Percentiles rank a stretch among this genome's conserved stretches.
phyloP scores from a whole-genome alignment of 2,888 invertebrate genomes.

The Reticulitermes lucifugus region DNA sequence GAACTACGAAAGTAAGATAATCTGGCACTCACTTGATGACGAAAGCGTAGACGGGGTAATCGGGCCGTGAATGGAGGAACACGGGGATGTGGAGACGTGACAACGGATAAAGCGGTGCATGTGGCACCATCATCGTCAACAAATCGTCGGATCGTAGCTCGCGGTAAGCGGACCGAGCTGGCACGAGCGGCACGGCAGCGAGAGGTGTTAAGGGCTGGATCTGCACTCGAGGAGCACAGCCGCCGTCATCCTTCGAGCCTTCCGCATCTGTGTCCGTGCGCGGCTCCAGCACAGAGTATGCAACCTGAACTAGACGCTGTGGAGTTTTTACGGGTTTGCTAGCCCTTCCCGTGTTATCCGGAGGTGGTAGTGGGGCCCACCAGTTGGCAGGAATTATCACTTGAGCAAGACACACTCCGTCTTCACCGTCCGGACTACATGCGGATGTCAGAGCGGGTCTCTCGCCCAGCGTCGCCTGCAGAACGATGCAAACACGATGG shows the following conservation, averaged over 20 bases:
- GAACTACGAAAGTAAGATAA: too few relatives aligned
- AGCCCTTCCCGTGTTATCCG: slow-evolving; percentile 68
- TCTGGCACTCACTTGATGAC: slow-evolving; percentile 79
- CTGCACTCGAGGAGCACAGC: slow-evolving; percentile 81
- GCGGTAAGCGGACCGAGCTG: slow-evolving; percentile 84
- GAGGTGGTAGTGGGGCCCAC: slow-evolving; percentile 83
- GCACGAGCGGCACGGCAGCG: slow-evolving; percentile 76
- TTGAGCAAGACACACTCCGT: slow-evolving; percentile 92
- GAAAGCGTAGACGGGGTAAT: slow-evolving; percentile 78
- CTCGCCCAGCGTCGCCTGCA: slow-evolving; percentile 74
- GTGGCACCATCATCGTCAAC: slow-evolving; percentile 86
- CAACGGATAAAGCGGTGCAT: slow-evolving; percentile 89
- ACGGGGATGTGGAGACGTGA: slow-evolving; percentile 92
- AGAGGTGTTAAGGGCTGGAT: slow-evolving; percentile 70
- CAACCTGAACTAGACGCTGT: slow-evolving; percentile 81
- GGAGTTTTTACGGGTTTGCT: slow-evolving; percentile 71
- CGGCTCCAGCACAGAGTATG: slow-evolving; percentile 91
- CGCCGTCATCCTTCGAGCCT: slow-evolving; percentile 66
- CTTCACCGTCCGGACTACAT: slow-evolving; percentile 94
- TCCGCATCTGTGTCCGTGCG: slow-evolving; percentile 70
- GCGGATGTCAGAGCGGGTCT: slow-evolving; percentile 80
- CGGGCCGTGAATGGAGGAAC: slow-evolving; percentile 80
- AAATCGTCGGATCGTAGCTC: slow-evolving; percentile 87
- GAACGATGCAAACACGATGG: slow-evolving; percentile 83
- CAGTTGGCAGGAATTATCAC: slow-evolving; percentile 89